Base-by-base conservation (phyloP, 2,888 invertebrate genomes). In the Mesorhabditis sp. region DNA sequence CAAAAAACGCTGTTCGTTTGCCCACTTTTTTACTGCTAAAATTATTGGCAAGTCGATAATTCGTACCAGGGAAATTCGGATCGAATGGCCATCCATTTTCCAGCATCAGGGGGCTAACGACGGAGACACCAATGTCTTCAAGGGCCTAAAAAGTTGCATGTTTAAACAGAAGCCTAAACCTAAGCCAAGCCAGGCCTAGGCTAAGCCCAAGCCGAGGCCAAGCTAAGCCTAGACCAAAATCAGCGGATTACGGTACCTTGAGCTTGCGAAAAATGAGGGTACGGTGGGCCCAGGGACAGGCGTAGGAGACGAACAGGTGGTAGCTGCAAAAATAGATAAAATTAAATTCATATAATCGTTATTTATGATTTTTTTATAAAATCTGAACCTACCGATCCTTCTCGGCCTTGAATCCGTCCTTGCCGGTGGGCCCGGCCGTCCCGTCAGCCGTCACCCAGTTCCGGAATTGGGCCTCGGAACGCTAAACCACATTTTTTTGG, bases 21-120 rank as follows among this genome's bases (percentile, higher is more conserved):
- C 28, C 28, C n/a, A n/a, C 28, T 28, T 28, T 28, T 28, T 50
- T 50, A 10, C n/a, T 50, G 58, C n/a, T 50, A 10, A 10, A n/a
- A 50, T 10, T 50, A 13, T 50, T n/a, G 58, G 1, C 58, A 28
- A 28, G 28, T 50, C 2, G 2, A n/a, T n/a, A 50, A n/a, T 2
- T 2, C n/a, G 7, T 50, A 50, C 58, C 58, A n/a, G 58, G 58
- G n/a, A 50, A 50, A n/a, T n/a, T 50, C 28, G 15, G 13, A 3
- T 63, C 63, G 28, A 63, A 63, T 7, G 63, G n/a, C 63, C 63
- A 63, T 13, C 63, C 63, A 28, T 63, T 13, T 28, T 63, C 63
- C 7, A 13, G 7, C 63, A 63, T 63, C 28, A 63, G 28, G 13
- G 15, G 41, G 63, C 63, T 63, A 1, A 63, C 63, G 2, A 63